Percentiles rank a stretch among this genome's conserved stretches.
phyloP scores from a whole-genome alignment of 2,888 invertebrate genomes.

The Acanthacorydalis orientalis region DNA sequence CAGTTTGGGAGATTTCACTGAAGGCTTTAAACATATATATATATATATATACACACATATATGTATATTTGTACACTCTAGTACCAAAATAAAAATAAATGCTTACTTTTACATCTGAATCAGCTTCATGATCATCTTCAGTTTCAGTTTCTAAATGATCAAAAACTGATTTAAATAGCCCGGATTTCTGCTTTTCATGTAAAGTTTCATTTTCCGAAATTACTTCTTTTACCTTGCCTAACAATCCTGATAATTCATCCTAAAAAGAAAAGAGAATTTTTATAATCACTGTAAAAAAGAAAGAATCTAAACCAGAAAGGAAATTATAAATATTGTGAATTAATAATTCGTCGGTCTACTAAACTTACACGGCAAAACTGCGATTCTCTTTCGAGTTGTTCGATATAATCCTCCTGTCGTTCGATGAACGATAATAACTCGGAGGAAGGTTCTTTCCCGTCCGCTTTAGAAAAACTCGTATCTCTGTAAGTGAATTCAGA shows the following conservation, averaged over 20 bases:
- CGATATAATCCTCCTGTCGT: conserved; percentile 74
- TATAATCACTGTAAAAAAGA: background rate
- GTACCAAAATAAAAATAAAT: background rate
- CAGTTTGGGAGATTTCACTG: conserved; percentile 16
- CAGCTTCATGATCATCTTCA: conserved; percentile 11
- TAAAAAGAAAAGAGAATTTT: conserved; percentile 15
- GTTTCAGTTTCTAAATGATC: conserved; percentile 39
- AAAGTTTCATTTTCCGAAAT: conserved; percentile 70
- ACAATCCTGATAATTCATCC: conserved; percentile 58
- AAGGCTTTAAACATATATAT: background rate
- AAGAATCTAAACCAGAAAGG: background rate
- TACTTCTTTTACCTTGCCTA: conserved; percentile 71
- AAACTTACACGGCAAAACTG: conserved; percentile 56
- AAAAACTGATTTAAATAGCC: conserved; percentile 43
- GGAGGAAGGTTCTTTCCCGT: conserved; percentile 26
- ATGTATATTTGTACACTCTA: background rate
- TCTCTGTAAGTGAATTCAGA: conserved; percentile 14
- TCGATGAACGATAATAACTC: conserved; percentile 68
- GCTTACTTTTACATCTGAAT: conserved; percentile 1
- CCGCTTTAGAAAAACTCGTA: conserved; percentile 16
- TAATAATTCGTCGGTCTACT: background rate
- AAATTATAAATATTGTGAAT: conserved; percentile 1
- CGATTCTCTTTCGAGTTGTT: conserved; percentile 71
- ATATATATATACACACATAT: too few species aligned
- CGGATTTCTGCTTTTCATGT: conserved; percentile 60